Evolutionary conservation across 1,140 invertebrate genomes (phyloP).

Genomic region (Asbolus verrucosus): DNA sequence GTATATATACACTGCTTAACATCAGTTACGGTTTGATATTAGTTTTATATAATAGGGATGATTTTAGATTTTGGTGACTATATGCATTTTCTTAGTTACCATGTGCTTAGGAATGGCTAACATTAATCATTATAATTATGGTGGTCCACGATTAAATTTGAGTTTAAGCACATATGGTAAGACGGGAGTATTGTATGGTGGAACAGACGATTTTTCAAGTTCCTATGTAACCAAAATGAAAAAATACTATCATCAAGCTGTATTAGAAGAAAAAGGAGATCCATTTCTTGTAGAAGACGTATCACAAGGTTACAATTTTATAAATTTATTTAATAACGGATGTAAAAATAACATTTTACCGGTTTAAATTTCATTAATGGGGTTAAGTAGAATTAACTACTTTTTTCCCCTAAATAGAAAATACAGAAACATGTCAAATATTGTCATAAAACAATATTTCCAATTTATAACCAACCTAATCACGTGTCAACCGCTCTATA

Average conservation of each 20-base stretch:
- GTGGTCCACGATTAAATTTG: conserved; percentile 50
- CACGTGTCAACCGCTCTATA: no score
- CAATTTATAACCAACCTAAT: no score
- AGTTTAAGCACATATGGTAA: conserved; percentile 54
- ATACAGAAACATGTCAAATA: no score
- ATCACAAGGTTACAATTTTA: neutral
- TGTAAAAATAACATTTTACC: no score
- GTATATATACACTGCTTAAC: no score
- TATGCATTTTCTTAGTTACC: conserved; percentile 49
- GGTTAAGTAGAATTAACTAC: no score
- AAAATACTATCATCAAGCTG: conserved; percentile 47
- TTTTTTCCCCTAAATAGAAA: no score
- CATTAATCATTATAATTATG: conserved; percentile 31
- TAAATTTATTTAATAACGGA: neutral
- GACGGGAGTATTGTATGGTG: conserved; percentile 53
- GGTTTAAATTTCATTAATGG: no score
- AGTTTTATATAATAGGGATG: no score
- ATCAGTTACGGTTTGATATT: no score
- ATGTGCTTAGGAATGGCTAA: conserved; percentile 47
- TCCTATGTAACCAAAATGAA: conserved; percentile 21
- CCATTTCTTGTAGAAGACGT: conserved; percentile 9
- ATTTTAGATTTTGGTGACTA: conserved; percentile 46
- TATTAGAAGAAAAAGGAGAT: conserved; percentile 41
- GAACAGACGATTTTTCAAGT: conserved; percentile 9
- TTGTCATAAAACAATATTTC: no score